A percentile compares a stretch with the other conserved stretches of the same genome.
Conservation (phyloP, 2,797 vertebrate genomes). For the Todus mexicanus region DNA sequence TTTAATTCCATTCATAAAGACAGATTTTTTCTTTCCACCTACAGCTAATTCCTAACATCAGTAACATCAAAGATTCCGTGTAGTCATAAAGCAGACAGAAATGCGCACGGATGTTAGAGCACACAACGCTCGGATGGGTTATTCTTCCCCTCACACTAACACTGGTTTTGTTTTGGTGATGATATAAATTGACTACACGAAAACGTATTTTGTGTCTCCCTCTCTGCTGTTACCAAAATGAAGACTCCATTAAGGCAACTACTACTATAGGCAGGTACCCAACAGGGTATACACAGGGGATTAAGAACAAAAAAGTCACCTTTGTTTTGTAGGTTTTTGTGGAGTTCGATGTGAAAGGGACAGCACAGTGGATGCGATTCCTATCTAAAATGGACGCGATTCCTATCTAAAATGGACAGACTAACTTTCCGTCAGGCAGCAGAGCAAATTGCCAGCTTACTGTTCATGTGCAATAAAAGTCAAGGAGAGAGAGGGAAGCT, state of each 20-base stretch:
- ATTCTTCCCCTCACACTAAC: background rate
- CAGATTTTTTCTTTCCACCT: background rate
- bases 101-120: background rate
- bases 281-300: background rate
- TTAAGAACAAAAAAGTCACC: background rate
- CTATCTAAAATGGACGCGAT: rapidly evolving
- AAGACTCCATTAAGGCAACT: background rate
- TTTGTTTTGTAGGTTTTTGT: background rate
- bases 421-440: background rate
- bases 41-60: slow-evolving; percentile 10
- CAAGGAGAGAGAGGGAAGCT: background rate
- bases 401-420: rapidly evolving
- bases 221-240: background rate
- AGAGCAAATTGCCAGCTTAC: background rate
- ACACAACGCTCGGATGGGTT: background rate
- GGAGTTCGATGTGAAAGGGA: background rate
- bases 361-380: background rate
- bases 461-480: background rate
- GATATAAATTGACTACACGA: background rate
- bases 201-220: background rate
- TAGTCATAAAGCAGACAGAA: background rate
- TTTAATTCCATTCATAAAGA: slow-evolving; percentile 52
- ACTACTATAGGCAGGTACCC: background rate
- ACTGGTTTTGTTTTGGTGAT: background rate
- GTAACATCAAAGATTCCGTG: background rate